Evolutionary conservation across 2,113 vertebrate genomes (phyloP).

Genomic region (Phrynocephalus versicolor): DNA sequence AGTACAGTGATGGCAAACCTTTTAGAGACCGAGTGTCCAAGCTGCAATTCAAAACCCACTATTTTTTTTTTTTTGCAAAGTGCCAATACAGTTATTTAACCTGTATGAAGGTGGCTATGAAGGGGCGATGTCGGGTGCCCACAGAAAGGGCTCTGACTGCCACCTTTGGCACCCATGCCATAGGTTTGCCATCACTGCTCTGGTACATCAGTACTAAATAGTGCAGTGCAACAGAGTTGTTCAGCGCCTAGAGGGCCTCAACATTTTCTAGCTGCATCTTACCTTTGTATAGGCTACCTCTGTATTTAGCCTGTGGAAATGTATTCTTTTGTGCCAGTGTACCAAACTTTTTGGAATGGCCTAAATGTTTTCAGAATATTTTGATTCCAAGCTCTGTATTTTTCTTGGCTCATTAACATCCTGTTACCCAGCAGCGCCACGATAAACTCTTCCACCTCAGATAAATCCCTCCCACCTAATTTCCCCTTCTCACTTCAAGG

Average conservation of each 20-base stretch:
- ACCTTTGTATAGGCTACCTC: neutral
- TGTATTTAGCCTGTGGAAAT: neutral
- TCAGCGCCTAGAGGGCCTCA: neutral
- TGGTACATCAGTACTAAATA: too few relatives aligned
- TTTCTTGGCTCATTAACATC: neutral
- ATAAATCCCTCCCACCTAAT: neutral
- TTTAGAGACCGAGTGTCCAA: too few relatives aligned
- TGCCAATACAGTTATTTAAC: too few relatives aligned
- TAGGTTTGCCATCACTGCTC: too few relatives aligned
- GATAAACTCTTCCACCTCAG: neutral
- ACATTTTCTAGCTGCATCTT: neutral
- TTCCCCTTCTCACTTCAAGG: neutral
- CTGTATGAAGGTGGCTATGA: too few relatives aligned
- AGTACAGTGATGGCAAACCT: too few relatives aligned
- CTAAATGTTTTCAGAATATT: neutral
- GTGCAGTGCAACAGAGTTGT: neutral
- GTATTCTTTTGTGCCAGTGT: neutral
- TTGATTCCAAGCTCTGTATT: neutral
- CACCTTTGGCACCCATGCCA: too few relatives aligned
- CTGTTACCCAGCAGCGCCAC: neutral
- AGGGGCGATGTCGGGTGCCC: too few relatives aligned
- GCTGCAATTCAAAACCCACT: too few relatives aligned
- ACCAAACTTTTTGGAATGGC: neutral
- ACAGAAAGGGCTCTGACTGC: too few relatives aligned
- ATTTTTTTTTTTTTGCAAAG: too few relatives aligned